phyloP scores from a whole-genome alignment of 2,888 invertebrate species.

The Entomobrya multifasciata region DNA sequence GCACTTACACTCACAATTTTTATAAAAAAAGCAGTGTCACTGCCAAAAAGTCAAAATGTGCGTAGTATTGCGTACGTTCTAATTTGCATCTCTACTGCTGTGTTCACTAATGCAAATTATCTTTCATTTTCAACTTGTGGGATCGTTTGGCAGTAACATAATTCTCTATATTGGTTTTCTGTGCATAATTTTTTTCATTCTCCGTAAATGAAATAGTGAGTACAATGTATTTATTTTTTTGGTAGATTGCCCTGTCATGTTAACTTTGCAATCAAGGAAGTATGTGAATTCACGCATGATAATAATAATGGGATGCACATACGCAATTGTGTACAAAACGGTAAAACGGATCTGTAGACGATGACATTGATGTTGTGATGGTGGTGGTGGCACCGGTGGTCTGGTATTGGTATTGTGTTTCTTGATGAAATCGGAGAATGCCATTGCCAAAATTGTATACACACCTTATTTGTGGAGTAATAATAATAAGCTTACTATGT shows the following conservation, averaged over 20 bases:
- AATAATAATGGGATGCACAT: too few species aligned
- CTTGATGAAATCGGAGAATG: constrained; percentile 60
- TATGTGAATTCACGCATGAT: background rate
- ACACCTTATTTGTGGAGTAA: constrained; percentile 54
- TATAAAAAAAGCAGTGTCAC: constrained; percentile 54
- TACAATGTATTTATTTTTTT: too few species aligned
- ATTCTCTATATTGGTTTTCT: background rate
- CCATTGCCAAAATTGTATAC: constrained; percentile 60
- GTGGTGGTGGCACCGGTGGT: constrained; percentile 35
- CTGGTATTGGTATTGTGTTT: constrained; percentile 41
- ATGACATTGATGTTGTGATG: constrained; percentile 30
- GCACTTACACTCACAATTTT: background rate
- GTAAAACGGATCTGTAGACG: background rate
- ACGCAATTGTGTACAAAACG: too few species aligned
- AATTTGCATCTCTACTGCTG: constrained; percentile 9
- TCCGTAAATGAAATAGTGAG: constrained; percentile 23
- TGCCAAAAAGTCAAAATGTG: constrained; percentile 57
- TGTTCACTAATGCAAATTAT: constrained; percentile 1
- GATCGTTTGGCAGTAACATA: background rate
- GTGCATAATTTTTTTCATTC: background rate
- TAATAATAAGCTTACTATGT: too few species aligned
- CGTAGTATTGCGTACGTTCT: constrained; percentile 2
- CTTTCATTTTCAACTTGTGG: background rate
- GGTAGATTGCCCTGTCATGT: constrained; percentile 56
- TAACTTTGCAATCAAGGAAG: constrained; percentile 37